phyloP scores from a whole-genome alignment of 2,888 invertebrate species.

The Sisyra terminalis region DNA sequence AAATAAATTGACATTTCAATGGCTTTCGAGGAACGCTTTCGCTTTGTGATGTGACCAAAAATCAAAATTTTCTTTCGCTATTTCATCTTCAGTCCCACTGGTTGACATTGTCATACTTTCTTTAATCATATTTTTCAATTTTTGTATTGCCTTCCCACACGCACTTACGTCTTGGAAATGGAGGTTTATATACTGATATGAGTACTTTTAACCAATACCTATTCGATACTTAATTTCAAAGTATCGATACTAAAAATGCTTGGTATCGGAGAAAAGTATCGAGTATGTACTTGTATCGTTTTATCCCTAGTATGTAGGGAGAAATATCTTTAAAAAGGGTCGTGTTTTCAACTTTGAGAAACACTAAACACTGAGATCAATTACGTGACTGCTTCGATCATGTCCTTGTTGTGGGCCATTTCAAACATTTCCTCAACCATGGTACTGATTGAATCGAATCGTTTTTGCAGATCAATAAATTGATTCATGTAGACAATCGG shows the following conservation, averaged over 20 bases:
- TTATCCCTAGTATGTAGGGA: neutral
- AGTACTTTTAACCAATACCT: slow-evolving; percentile 2
- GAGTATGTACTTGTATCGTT: neutral
- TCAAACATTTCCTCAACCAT: neutral
- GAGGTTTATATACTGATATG: slow-evolving; percentile 13
- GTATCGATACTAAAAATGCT: slow-evolving; percentile 2
- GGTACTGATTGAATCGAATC: neutral
- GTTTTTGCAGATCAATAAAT: too few relatives aligned
- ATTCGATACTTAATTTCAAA: neutral
- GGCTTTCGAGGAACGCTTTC: slow-evolving; percentile 9
- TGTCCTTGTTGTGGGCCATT: neutral
- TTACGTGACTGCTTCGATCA: neutral
- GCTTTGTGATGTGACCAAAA: slow-evolving; percentile 11
- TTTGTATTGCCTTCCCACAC: slow-evolving; percentile 15
- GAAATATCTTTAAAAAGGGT: neutral
- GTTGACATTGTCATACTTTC: slow-evolving; percentile 3
- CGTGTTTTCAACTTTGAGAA: neutral
- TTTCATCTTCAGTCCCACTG: slow-evolving; percentile 16
- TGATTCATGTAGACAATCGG: too few relatives aligned
- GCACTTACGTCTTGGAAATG: slow-evolving; percentile 16
- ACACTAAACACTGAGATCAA: too few relatives aligned
- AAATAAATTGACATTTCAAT: slow-evolving; percentile 10
- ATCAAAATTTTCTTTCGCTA: slow-evolving; percentile 13
- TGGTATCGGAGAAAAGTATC: slow-evolving; percentile 1
- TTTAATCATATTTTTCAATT: too few relatives aligned